phyloP scores from a whole-genome alignment of 2,797 vertebrate genomes.

The Parotocinclus haroldoi region DNA sequence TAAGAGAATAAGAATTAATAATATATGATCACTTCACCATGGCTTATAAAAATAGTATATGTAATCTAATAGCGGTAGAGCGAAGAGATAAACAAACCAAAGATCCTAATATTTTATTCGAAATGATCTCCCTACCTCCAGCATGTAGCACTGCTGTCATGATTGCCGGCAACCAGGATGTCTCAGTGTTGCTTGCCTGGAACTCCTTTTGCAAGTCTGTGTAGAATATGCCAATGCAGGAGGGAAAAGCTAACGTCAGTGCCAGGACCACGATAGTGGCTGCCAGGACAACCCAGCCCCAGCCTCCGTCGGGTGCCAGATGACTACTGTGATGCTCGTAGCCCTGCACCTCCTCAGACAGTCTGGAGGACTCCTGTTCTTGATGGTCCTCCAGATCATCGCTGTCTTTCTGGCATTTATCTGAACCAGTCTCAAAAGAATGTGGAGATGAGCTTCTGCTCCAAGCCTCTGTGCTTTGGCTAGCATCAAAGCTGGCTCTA shows the following conservation, averaged over 20 bases:
- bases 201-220: conserved; percentile 79
- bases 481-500: conserved; percentile 6
- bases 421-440: background rate
- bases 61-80: no score
- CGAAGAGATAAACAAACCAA: no score
- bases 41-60: no score
- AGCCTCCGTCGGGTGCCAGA: conserved; percentile 64
- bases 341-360: background rate
- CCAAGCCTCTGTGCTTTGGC: background rate
- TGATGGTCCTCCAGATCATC: conserved; percentile 29
- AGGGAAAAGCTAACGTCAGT: conserved; percentile 74
- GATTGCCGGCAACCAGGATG: conserved; percentile 82
- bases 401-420: background rate
- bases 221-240: conserved; percentile 79
- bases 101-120: background rate
- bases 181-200: conserved; percentile 78
- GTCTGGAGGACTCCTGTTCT: background rate
- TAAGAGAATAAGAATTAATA: no score
- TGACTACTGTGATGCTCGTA: conserved; percentile 5
- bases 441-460: conserved; percentile 24
- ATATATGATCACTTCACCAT: no score
- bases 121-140: conserved; percentile 66
- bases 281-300: conserved; percentile 81
- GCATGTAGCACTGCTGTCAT: conserved; percentile 73
- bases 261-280: conserved; percentile 71